Evolutionary conservation across 2,888 invertebrate species (phyloP).

Genomic region (Drosophila merina): DNA sequence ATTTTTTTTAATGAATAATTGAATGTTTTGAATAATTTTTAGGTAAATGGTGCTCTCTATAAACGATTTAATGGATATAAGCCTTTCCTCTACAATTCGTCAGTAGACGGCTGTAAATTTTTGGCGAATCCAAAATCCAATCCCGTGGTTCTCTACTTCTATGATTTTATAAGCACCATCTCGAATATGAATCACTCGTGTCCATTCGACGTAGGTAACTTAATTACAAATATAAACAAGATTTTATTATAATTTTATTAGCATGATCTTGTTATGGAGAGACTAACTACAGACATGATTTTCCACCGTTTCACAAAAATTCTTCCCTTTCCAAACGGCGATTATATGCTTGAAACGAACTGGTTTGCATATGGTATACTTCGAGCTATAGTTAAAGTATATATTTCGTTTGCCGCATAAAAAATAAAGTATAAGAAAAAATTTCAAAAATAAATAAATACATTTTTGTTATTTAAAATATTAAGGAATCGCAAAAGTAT

Average conservation of each 20-base stretch:
- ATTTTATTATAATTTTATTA: not conserved
- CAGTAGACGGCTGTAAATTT: constrained; percentile 11
- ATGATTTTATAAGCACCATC: not conserved
- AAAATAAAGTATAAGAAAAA: not conserved
- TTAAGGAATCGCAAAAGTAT: too few species aligned
- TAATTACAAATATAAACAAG: not conserved
- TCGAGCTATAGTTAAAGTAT: not conserved
- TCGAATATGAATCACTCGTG: constrained; percentile 21
- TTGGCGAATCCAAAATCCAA: not conserved
- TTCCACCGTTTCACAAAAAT: not conserved
- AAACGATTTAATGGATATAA: constrained; percentile 17
- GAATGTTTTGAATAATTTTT: not conserved
- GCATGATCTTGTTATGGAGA: not conserved
- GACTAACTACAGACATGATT: not conserved
- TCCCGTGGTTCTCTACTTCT: constrained; percentile 6
- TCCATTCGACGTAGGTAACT: constrained; percentile 9
- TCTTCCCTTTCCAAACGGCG: constrained; percentile 12
- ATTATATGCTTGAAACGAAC: not conserved
- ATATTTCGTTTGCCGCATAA: not conserved
- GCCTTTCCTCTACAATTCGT: constrained; percentile 20
- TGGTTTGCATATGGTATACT: not conserved
- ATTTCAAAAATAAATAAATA: too few species aligned
- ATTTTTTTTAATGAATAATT: too few species aligned
- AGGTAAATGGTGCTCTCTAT: not conserved
- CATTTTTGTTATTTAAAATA: too few species aligned